Evolutionary conservation across 2,888 invertebrate genomes (phyloP).

Genomic region (Nephrotoma guestfalica): DNA sequence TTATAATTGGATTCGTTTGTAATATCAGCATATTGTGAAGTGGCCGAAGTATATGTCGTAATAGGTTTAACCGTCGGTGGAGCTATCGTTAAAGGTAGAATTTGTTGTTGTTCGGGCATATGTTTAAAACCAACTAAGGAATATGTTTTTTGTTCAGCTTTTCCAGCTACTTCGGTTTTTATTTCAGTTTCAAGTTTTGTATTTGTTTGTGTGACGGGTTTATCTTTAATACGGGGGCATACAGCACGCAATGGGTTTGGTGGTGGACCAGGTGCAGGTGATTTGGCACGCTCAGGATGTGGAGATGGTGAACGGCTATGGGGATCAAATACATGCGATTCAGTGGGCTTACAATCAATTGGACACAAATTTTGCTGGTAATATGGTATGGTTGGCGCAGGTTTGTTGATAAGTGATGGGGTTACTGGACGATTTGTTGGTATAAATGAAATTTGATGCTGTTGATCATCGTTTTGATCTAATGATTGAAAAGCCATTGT

Average conservation of each 20-base stretch:
- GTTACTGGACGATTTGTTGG: slow-evolving; percentile 43
- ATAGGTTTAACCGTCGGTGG: neutral
- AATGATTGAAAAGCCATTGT: slow-evolving; percentile 52
- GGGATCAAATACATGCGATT: slow-evolving; percentile 44
- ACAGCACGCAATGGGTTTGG: slow-evolving; percentile 46
- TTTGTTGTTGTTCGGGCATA: neutral
- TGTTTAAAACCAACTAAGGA: neutral
- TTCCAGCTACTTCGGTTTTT: neutral
- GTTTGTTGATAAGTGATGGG: slow-evolving; percentile 52
- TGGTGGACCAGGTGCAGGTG: slow-evolving; percentile 58
- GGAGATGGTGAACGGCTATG: slow-evolving; percentile 48
- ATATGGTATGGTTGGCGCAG: slow-evolving; percentile 59
- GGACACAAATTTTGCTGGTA: slow-evolving; percentile 65
- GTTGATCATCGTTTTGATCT: slow-evolving; percentile 21
- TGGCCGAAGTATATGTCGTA: neutral
- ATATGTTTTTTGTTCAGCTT: neutral
- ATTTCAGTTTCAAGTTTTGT: neutral
- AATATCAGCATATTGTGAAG: neutral
- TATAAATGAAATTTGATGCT: slow-evolving; percentile 26
- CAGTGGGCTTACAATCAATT: slow-evolving; percentile 46
- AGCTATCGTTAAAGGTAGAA: neutral
- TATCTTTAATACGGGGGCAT: slow-evolving; percentile 45
- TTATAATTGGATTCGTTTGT: slow-evolving; percentile 27
- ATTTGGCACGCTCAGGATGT: slow-evolving; percentile 48
- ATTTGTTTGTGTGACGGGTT: neutral